phyloP scores from a whole-genome alignment of 1,140 invertebrate species.

The Bombus superbus region DNA sequence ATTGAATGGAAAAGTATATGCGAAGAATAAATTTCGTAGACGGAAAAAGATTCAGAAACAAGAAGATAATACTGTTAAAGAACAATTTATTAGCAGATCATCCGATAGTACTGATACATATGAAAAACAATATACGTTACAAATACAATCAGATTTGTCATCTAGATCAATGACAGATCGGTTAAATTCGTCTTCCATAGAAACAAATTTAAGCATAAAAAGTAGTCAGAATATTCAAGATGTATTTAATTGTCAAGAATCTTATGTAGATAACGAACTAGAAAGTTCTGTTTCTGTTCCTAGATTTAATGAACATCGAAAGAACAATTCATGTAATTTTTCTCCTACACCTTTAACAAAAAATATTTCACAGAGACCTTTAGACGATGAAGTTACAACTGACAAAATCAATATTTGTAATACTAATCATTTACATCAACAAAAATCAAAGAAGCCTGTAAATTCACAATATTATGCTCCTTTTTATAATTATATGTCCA shows the following conservation, averaged over 20 bases:
- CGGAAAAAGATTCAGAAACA: constrained; percentile 19
- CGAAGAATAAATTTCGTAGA: constrained; percentile 9
- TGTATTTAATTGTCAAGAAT: background rate
- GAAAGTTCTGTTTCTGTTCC: background rate
- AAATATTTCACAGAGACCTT: background rate
- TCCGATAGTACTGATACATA: background rate
- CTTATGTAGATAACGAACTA: background rate
- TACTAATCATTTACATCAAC: background rate
- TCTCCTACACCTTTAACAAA: background rate
- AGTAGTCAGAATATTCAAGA: background rate
- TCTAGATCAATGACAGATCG: background rate
- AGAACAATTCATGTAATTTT: background rate
- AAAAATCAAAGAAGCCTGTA: no score
- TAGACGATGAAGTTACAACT: background rate
- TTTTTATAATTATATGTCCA: background rate
- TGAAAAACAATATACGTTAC: background rate
- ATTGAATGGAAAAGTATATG: background rate
- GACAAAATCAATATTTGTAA: background rate
- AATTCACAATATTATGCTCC: background rate
- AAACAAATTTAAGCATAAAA: background rate
- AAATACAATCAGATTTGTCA: background rate
- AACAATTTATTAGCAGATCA: background rate
- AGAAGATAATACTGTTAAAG: constrained; percentile 29
- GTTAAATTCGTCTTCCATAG: background rate
- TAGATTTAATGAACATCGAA: background rate